Percentiles rank a stretch among this genome's conserved stretches.
Conservation (phyloP, 2,888 invertebrate genomes). For the Mimas tiliae region DNA sequence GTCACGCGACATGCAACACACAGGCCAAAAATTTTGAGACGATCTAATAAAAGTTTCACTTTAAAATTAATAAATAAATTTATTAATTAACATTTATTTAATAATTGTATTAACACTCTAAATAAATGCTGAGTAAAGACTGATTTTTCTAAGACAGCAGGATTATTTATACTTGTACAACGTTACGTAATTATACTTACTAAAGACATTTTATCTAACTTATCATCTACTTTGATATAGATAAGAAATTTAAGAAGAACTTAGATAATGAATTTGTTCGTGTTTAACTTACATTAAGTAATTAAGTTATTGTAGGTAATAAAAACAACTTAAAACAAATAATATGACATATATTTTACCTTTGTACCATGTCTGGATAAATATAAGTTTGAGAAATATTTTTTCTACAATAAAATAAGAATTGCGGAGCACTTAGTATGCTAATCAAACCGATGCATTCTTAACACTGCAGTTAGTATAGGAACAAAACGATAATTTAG, state of each 20-base stretch:
- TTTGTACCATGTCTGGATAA: background rate
- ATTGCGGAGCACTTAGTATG: background rate
- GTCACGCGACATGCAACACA: too few species aligned
- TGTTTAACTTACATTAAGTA: conserved; percentile 4
- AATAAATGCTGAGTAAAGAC: background rate
- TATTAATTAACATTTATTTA: too few species aligned
- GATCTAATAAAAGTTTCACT: background rate
- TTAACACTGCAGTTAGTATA: too few species aligned
- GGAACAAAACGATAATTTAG: too few species aligned
- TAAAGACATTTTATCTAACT: conserved; percentile 37
- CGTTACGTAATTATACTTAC: conserved; percentile 5
- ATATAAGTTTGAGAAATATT: too few species aligned
- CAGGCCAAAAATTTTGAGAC: too few species aligned
- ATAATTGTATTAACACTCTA: conserved; percentile 28
- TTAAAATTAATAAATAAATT: background rate
- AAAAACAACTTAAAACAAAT: background rate
- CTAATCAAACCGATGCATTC: too few species aligned
- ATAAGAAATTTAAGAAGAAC: conserved; percentile 33
- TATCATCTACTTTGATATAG: conserved; percentile 33
- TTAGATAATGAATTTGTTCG: background rate
- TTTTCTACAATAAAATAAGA: too few species aligned
- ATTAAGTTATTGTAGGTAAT: background rate
- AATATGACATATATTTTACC: background rate
- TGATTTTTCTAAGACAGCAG: background rate
- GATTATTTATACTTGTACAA: background rate